Conservation (phyloP, 2,113 vertebrate species). For the Stegostoma tigrinum region DNA sequence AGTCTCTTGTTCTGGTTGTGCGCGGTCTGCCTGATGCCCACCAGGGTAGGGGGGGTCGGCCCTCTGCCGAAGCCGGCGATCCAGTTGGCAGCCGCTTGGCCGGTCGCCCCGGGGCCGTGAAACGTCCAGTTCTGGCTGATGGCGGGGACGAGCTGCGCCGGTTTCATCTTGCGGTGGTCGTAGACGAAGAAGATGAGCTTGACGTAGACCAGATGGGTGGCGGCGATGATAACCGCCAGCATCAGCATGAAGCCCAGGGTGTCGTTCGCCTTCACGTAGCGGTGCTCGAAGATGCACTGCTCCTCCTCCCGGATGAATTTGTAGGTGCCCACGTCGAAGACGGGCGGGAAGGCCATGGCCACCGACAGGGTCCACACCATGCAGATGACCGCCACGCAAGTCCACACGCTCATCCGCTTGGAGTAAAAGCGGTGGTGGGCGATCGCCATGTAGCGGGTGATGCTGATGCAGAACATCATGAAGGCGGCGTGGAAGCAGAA, state of each 20-base stretch:
- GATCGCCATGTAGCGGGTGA: constrained; percentile 93
- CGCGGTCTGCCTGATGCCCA: constrained; percentile 81
- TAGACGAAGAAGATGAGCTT: constrained; percentile 93
- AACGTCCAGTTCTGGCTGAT: constrained; percentile 98
- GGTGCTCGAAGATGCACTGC: constrained; percentile 91
- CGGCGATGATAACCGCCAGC: constrained; percentile 77
- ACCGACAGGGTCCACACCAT: constrained; percentile 89
- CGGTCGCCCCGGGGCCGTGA: constrained; percentile 86
- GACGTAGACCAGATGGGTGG: constrained; percentile 82
- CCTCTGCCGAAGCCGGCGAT: constrained; percentile 90
- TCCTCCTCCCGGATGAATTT: constrained; percentile 83
- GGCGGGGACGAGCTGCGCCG: constrained; percentile 84
- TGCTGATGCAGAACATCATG: constrained; percentile 85
- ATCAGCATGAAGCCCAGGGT: constrained; percentile 90
- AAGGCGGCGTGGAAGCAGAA: constrained; percentile 95
- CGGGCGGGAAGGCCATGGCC: constrained; percentile 88
- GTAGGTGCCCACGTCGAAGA: constrained; percentile 86
- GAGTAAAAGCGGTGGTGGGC: constrained; percentile 92
- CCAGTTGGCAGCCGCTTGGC: constrained; percentile 93
- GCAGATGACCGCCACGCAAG: constrained; percentile 82
- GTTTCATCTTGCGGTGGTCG: constrained; percentile 93
- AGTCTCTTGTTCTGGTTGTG: constrained; percentile 79
- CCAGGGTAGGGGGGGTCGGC: constrained; percentile 85
- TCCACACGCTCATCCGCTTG: constrained; percentile 86
- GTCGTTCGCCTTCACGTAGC: constrained; percentile 84